These are phyloP conservation scores for Yponomeuta malinellus DNA, from an alignment of 2,888 invertebrate genomes.

Conservation along the genomic window DNA sequence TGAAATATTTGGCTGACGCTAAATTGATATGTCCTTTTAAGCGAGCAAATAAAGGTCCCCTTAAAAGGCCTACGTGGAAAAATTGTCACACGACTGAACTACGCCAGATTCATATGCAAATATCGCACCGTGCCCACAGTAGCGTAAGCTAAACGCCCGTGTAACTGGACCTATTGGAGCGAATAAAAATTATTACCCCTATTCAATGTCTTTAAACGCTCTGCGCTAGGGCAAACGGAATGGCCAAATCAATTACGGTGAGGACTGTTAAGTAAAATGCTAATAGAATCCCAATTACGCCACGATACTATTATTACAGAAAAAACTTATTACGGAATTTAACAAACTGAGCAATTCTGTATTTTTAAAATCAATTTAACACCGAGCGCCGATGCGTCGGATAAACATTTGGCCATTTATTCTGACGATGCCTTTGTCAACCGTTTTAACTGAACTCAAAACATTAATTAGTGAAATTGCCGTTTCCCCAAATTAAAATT, in stretches of 20 bases:
- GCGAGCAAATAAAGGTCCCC: not conserved
- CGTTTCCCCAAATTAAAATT: not conserved
- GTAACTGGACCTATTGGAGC: conserved; percentile 1
- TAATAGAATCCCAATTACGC: too few relatives aligned
- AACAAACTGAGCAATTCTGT: too few relatives aligned
- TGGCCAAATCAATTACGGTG: too few relatives aligned
- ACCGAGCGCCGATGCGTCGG: conserved; percentile 46
- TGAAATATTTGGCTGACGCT: not conserved
- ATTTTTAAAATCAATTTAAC: too few relatives aligned
- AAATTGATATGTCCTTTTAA: not conserved
- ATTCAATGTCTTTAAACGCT: not conserved
- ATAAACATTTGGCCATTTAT: conserved; percentile 65
- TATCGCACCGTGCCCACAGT: conserved; percentile 28
- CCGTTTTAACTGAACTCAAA: conserved; percentile 37
- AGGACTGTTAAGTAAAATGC: too few relatives aligned
- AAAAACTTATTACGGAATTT: too few relatives aligned
- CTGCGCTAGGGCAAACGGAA: too few relatives aligned
- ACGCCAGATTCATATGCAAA: conserved; percentile 58
- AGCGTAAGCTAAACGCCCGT: not conserved
- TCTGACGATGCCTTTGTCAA: conserved; percentile 55
- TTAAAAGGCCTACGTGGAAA: not conserved
- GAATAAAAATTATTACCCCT: conserved; percentile 5
- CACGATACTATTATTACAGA: too few relatives aligned
- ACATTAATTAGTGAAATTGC: not conserved
- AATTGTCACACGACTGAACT: conserved; percentile 1